These are phyloP conservation scores for Chitala chitala DNA, from an alignment of 2,113 vertebrate species.

Conservation along the genomic window DNA sequence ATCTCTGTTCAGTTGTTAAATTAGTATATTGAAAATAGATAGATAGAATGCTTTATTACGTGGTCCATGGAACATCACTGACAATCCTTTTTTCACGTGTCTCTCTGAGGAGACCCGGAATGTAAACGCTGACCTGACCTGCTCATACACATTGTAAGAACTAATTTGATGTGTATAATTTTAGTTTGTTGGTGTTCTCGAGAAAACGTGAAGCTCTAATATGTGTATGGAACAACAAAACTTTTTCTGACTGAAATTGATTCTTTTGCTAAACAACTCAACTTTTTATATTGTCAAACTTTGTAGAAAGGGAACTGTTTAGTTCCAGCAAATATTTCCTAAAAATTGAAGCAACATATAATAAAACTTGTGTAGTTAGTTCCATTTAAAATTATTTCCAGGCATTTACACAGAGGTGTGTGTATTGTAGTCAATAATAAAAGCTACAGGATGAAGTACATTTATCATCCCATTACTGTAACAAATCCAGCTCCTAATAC, in stretches of 20 bases:
- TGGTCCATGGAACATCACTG: conserved; percentile 73
- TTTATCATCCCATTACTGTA: conserved; percentile 98
- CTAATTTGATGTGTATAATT: conserved; percentile 73
- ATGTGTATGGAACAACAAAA: conserved; percentile 6
- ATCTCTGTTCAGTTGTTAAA: too few relatives aligned
- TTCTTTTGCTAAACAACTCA: too few relatives aligned
- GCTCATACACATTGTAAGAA: conserved; percentile 72
- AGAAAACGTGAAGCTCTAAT: conserved; percentile 76
- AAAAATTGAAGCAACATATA: conserved; percentile 17
- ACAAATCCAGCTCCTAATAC: conserved; percentile 84
- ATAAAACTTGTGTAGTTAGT: conserved; percentile 53
- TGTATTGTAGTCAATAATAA: conserved; percentile 74
- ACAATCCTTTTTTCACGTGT: conserved; percentile 64
- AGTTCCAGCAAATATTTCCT: not conserved
- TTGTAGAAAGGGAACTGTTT: conserved; percentile 18
- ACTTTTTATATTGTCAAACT: conserved; percentile 1
- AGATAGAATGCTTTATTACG: conserved; percentile 75
- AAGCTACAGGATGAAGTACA: conserved; percentile 80
- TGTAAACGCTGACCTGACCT: conserved; percentile 75
- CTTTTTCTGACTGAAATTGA: too few relatives aligned
- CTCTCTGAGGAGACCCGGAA: conserved; percentile 69
- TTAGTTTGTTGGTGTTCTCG: conserved; percentile 71
- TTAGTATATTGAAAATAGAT: not conserved
- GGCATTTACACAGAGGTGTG: conserved; percentile 57
- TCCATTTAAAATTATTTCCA: conserved; percentile 64